Conservation (phyloP, 2,113 vertebrate genomes). For the Illadopsis cleaveri region DNA sequence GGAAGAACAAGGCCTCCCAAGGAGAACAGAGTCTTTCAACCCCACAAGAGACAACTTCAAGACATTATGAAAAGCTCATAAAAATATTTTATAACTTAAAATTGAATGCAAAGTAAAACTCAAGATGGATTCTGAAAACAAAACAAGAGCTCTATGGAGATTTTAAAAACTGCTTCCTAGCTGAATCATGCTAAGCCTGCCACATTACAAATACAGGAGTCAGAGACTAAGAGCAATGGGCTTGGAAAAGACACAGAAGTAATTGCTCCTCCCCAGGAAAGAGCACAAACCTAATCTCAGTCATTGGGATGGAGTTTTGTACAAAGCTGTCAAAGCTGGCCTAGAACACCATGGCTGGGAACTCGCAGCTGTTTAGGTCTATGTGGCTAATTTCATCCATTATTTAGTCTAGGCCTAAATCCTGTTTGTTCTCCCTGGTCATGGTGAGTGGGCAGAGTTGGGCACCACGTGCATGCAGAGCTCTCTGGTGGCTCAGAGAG, state of each 20-base stretch:
- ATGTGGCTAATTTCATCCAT: not conserved
- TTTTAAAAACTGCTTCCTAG: not conserved
- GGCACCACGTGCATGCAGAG: not conserved
- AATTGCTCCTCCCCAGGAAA: not conserved
- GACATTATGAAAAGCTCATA: not conserved
- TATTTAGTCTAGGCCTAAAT: not conserved
- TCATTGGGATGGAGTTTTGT: not conserved
- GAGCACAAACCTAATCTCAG: not conserved
- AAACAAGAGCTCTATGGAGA: not conserved
- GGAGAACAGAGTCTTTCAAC: slow-evolving; percentile 22
- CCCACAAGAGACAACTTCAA: not conserved
- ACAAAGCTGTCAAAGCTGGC: not conserved
- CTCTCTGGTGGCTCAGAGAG: not conserved
- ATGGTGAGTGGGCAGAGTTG: not conserved
- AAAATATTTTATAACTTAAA: slow-evolving; percentile 32
- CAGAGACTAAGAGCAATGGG: not conserved
- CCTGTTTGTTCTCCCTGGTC: not conserved
- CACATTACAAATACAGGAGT: not conserved
- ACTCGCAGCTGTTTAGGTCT: not conserved
- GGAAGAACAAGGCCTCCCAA: not conserved
- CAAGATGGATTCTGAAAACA: not conserved
- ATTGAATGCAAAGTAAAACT: slow-evolving; percentile 7
- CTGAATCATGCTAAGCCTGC: not conserved
- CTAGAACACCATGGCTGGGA: not conserved
- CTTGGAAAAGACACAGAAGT: not conserved